These are phyloP conservation scores for Daboia siamensis DNA, from an alignment of 2,113 vertebrate genomes.

Conservation along the genomic window DNA sequence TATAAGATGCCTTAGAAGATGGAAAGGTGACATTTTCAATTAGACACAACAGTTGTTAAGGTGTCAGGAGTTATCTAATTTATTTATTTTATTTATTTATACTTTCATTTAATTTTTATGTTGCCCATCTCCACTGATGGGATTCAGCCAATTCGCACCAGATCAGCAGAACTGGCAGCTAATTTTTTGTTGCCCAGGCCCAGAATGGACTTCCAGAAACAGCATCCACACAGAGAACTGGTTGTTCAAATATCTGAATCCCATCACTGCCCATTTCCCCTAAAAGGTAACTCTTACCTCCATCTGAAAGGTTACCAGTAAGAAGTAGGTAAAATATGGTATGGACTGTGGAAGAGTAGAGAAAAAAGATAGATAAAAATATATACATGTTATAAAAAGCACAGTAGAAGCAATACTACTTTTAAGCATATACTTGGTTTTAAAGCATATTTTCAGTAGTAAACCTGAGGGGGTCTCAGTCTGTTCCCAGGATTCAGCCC, in stretches of 20 bases:
- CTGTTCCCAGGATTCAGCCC: neutral
- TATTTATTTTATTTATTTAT: too few species aligned
- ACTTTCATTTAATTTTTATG: too few species aligned
- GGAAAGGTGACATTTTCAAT: neutral
- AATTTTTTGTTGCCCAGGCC: too few species aligned
- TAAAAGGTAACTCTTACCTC: neutral
- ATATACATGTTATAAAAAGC: neutral
- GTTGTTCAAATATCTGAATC: too few species aligned
- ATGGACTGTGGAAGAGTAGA: neutral
- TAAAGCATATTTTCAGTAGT: neutral
- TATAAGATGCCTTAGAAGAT: neutral
- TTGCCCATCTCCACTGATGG: too few species aligned
- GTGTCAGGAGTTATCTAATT: neutral
- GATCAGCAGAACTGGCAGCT: too few species aligned
- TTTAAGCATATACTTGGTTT: neutral
- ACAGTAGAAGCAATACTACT: neutral
- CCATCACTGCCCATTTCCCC: too few species aligned
- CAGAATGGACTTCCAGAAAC: too few species aligned
- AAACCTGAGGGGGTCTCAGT: neutral
- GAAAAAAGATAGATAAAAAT: neutral
- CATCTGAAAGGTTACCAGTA: neutral
- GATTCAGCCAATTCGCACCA: too few species aligned
- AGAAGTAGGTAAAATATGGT: neutral
- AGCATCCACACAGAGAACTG: too few species aligned
- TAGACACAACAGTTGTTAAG: neutral